Evolutionary conservation across 1,140 invertebrate species (phyloP), one percentile per base, ranked within the genome.

Genomic region (Neodiprion virginianus): DNA sequence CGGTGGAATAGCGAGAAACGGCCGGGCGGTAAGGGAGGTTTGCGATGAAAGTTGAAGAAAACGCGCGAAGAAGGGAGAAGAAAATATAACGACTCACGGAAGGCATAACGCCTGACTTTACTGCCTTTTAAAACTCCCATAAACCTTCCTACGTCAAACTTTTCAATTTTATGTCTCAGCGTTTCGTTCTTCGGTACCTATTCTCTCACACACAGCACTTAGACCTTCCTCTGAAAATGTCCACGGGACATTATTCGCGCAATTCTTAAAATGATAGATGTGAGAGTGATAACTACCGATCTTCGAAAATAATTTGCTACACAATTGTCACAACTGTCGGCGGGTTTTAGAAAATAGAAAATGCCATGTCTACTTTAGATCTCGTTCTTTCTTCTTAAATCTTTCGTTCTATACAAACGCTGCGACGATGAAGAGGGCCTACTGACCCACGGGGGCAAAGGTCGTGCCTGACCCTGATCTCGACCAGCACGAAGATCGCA

Each of bases 161-260:
- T 88, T 88, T 88, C 86, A 87, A 87, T 88, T 87, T 87, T 87
- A 87, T 79, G 82, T 84, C 81, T 84, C 80, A 74, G 70, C 83
- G 72, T 84, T 79, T 81, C 79, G 79, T 80, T 79, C 75, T 77
- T 71, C 53, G 53, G 11, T 74, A 68, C 67, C 49, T 65, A 72
- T 75, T 76, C 72, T 77, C 77, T 79, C 76, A 72, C 80, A 77
- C 28, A 5, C 2, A 40, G 28, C 28, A 77, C 80, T 84, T 81
- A 82, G 78, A 17, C 11, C 53, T 7, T 23, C 3, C 14, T 69
- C 14, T 11, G 40, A 47, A 21, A 69, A 47, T 8, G 67, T 69
- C 40, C 12, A 65, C 12, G 61, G 61, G 61, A 14, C 17, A 17
- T 14, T 14, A 23, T 17, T 12, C 23, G 7, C 17, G 12, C 28